Conservation (phyloP, 2,888 invertebrate genomes). For the Drosophila mimica region DNA sequence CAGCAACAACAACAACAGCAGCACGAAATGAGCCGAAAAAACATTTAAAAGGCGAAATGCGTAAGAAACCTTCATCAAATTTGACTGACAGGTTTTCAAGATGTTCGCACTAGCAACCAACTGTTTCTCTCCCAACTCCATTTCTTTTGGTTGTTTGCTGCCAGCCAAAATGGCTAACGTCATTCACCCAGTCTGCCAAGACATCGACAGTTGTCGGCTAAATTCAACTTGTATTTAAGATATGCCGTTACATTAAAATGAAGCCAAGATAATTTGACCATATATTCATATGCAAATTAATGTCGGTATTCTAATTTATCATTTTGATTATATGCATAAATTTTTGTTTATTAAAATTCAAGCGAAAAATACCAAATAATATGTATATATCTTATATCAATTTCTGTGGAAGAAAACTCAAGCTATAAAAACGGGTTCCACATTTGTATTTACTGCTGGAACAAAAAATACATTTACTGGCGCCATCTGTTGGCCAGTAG, state of each 20-base stretch:
- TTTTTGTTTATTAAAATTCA: neutral
- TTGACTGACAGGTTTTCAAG: slow-evolving; percentile 84
- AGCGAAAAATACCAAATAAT: neutral
- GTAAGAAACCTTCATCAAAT: slow-evolving; percentile 83
- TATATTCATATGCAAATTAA: neutral
- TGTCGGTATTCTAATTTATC: neutral
- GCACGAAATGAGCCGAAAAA: slow-evolving; percentile 50
- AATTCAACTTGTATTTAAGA: neutral
- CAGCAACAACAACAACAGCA: slow-evolving; percentile 17
- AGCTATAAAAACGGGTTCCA: neutral
- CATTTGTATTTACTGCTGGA: neutral
- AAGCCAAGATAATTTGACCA: neutral
- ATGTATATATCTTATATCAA: neutral
- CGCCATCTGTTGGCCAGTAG: slow-evolving; percentile 44
- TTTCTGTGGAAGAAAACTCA: neutral
- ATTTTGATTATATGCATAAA: neutral
- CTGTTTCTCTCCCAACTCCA: slow-evolving; percentile 55
- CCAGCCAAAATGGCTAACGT: slow-evolving; percentile 55
- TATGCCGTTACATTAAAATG: neutral
- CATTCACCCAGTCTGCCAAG: slow-evolving; percentile 15
- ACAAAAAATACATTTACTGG: neutral
- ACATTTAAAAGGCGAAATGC: slow-evolving; percentile 73
- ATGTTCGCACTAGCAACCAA: slow-evolving; percentile 81
- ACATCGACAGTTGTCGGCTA: slow-evolving; percentile 1
- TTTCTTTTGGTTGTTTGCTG: slow-evolving; percentile 44